A percentile compares a stretch with the other conserved stretches of the same genome.
These are phyloP conservation scores for Danio aesculapii DNA, from an alignment of 2,797 vertebrate species.

Conservation along the genomic window DNA sequence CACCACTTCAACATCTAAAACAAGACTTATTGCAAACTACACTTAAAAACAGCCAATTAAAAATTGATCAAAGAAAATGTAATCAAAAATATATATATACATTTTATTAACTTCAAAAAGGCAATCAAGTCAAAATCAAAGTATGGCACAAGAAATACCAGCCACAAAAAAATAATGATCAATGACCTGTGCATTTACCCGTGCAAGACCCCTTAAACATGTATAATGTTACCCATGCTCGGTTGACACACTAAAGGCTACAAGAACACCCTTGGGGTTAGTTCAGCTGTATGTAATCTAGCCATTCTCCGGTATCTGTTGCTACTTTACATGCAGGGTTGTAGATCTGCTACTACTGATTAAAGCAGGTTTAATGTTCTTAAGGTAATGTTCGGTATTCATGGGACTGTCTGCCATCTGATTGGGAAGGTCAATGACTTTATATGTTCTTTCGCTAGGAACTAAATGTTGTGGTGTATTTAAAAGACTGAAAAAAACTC, in stretches of 20 bases:
- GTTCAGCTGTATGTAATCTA: conserved; percentile 32
- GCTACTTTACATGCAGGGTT: conserved; percentile 27
- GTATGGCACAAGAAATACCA: not conserved
- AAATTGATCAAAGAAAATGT: too few relatives aligned
- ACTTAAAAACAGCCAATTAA: not conserved
- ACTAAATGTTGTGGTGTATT: not conserved
- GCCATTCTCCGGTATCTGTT: conserved; percentile 29
- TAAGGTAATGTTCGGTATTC: conserved; percentile 15
- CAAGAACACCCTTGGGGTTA: not conserved
- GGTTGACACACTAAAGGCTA: not conserved
- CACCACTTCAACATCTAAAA: not conserved
- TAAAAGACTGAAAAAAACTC: not conserved
- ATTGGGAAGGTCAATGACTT: not conserved
- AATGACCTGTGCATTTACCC: conserved; percentile 16
- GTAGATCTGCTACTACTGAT: conserved; percentile 29
- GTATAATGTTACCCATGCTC: conserved; percentile 29
- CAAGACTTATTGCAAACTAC: not conserved
- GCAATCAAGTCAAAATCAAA: not conserved
- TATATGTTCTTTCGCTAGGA: not conserved
- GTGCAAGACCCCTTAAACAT: not conserved
- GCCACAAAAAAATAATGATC: not conserved
- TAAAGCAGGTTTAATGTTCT: conserved; percentile 29
- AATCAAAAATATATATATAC: too few relatives aligned
- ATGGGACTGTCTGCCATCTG: not conserved
- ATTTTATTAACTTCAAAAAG: too few relatives aligned